Base-by-base conservation (phyloP, 2,113 vertebrate species). In the Atlantisia rogersi region DNA sequence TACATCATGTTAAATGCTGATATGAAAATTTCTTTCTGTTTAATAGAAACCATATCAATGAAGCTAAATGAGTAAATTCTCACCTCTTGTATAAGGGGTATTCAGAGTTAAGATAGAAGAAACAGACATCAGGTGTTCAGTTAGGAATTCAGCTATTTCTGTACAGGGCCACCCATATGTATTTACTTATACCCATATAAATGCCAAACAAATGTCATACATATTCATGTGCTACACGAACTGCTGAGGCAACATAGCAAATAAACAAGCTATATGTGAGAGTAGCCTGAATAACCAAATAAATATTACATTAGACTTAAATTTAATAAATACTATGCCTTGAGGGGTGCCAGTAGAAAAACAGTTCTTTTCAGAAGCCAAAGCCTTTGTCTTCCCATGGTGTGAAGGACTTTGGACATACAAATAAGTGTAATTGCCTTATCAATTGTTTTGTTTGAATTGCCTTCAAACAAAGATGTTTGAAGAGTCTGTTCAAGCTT, bases 311-410 rank as follows among this genome's bases (percentile, higher is more conserved):
- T 58, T 76, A 32, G 11, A 32, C 11, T 68, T n/a, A 40, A 7
- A 11, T 71, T 78, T 84, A 89, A 50, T 37, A 82, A 58, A 42
- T 59, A 24, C 9, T 52, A 15, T 22, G 25, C 25, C 5, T 18
- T 46, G 15, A 75, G 35, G 24, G 82, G 16, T 12, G 82, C 22
- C 18, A n/a, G 0, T 62, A 44, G 13, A 58, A 83, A 50, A 79
- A 31, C 0, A 32, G 5, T 14, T 73, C 9, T 86, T 75, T 73
- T 15, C 42, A 31, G n/a, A 62, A 64, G 31, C 11, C 0, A 1
- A 88, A 46, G 44, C 25, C 18, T 86, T 83, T 82, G 20, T 5
- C 64, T 69, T 92, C 76, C 44, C 5, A 2, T 77, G 0, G 0
- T 26, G 6, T 62, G 39, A 63, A 70, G 15, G n/a, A 74, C 42